Evolutionary conservation across 2,888 invertebrate species (phyloP).

Genomic region (Coleophora deauratella): DNA sequence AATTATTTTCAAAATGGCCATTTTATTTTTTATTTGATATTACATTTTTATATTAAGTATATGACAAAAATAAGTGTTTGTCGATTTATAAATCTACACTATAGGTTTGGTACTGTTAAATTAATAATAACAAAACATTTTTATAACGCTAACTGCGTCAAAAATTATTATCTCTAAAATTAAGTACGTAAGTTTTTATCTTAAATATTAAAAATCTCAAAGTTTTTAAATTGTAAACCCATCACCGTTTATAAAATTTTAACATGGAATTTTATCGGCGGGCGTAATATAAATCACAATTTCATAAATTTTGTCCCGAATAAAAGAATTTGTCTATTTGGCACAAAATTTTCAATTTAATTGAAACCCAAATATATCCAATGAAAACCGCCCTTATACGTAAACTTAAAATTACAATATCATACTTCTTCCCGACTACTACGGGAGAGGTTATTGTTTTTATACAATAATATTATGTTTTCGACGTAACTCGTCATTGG

Average conservation of each 20-base stretch:
- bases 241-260: conserved; percentile 42
- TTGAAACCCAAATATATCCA: conserved; percentile 14
- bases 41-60: conserved; percentile 9
- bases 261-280: conserved; percentile 44
- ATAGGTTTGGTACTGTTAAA: conserved; percentile 56
- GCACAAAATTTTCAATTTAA: conserved; percentile 55
- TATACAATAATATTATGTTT: conserved; percentile 15
- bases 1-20: conserved; percentile 33
- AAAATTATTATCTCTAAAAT: conserved; percentile 22
- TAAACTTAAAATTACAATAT: conserved; percentile 6
- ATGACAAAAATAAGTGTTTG: conserved; percentile 23
- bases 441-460: conserved; percentile 25
- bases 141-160: conserved; percentile 54
- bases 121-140: conserved; percentile 29
- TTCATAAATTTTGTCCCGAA: conserved; percentile 61
- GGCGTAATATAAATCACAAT: conserved; percentile 37
- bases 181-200: conserved; percentile 16
- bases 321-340: conserved; percentile 65
- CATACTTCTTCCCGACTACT: no score
- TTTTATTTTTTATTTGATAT: conserved; percentile 31
- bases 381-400: conserved; percentile 17
- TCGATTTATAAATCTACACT: conserved; percentile 53
- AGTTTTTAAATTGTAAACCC: conserved; percentile 21
- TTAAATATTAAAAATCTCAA: no score
- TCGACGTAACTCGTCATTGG: conserved; percentile 37